Evolutionary conservation across 2,888 invertebrate species (phyloP), one percentile per base, ranked within the genome.

Genomic region (Alviniconcha strummeri): DNA sequence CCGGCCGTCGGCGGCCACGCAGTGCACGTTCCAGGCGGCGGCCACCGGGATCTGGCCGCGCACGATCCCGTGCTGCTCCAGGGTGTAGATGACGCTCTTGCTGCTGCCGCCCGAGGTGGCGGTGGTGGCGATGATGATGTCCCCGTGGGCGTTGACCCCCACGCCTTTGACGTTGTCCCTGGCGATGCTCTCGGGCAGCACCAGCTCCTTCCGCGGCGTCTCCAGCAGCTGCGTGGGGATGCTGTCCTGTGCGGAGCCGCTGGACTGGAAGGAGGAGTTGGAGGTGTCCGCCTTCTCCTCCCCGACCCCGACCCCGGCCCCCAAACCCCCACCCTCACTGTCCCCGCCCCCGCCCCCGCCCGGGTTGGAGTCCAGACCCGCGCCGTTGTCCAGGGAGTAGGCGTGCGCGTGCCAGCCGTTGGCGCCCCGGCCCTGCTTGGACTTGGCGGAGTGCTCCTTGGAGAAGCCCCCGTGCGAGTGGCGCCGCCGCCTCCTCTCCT

Each of bases 31-130:
- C 91, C 91, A 91, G 52, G 89, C 89, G 57, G 87, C 87, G 67
- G 89, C 88, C 11, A 91, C 85, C 1, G 88, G 88, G 11, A 90
- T 86, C 82, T 90, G 90, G 4, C 91, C 91, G 13, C 90, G 86
- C 55, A 91, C 87, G 57, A 91, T 91, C 55, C 91, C 91, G 54
- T 89, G 88, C 83, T 91, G 90, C 83, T 91, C 91, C 36, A 91
- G 86, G 56, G 91, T 85, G 84, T 90, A 90, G 19, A 91, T 86
- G 84, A 87, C 89, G 81, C 89, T 89, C 55, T 71, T 71, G 69
- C 84, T 86, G 72, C 87, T 86, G 8, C 87, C 86, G 15, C 86
- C 84, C 36, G 89, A 85, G 5, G 89, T 86, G 36, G 89, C 87
- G 0, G 89, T 88, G 54, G 91, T 88, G 7, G 90, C 91, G 13